phyloP scores from a whole-genome alignment of 2,888 invertebrate species.

The Hetaerina titia region DNA sequence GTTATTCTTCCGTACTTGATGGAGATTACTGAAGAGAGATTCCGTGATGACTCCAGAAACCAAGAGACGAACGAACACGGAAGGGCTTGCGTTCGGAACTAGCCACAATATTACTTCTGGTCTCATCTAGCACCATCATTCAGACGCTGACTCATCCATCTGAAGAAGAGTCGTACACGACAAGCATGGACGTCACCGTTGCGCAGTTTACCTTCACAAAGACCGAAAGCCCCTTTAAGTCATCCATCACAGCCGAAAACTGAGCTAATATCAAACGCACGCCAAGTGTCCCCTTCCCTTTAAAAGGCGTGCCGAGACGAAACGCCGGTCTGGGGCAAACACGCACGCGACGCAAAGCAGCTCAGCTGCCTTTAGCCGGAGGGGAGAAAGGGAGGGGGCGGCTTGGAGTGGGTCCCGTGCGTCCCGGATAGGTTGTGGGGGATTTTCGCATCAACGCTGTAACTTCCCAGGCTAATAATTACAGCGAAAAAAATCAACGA shows the following conservation, averaged over 20 bases:
- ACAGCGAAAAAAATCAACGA: neutral
- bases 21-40: too few species aligned
- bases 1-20: too few species aligned
- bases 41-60: too few species aligned
- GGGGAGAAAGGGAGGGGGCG: neutral
- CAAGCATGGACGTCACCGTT: too few species aligned
- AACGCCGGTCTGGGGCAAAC: neutral
- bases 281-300: slow-evolving; percentile 10
- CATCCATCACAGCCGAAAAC: neutral
- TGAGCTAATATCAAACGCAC: neutral
- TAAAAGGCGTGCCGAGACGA: slow-evolving; percentile 42
- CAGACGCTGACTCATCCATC: neutral
- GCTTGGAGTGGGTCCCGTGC: too few species aligned
- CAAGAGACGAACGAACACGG: too few species aligned
- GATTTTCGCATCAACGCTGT: neutral
- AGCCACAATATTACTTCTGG: too few species aligned
- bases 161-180: too few species aligned
- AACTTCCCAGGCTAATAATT: neutral
- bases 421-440: neutral
- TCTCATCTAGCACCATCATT: neutral
- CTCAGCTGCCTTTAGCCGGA: neutral
- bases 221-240: neutral
- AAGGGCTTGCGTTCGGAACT: too few species aligned
- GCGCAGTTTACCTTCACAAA: neutral
- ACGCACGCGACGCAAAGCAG: neutral